Evolutionary conservation across 2,797 vertebrate genomes (phyloP), one percentile per base, ranked within the genome.

Genomic region (Phoxinus dragarum): DNA sequence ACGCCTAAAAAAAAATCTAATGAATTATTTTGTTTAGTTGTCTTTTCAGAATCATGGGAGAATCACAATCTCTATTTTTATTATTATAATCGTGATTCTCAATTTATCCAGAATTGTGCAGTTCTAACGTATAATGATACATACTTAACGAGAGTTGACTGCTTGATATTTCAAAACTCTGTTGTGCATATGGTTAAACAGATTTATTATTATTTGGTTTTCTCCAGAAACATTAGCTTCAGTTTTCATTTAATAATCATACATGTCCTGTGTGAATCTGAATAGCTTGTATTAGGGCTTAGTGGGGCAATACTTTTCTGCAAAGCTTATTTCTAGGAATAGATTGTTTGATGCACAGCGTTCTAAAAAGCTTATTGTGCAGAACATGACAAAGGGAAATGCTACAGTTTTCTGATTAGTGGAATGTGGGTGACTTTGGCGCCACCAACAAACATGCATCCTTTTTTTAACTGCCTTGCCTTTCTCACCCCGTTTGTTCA

Each of bases 371-470:
- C 6, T 54, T 61, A 0, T 23, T 36, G 69, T 64, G 74, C 69
- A 64, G 38, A 73, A 23, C 34, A 44, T 23, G 52, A 40, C 72
- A 19, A 42, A 44, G n/a, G 44, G 27, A 86, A 68, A 86, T 42
- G 8, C 3, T 81, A 27, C 23, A 69, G 9, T 72, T 49, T 78
- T 78, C 38, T 1, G 56, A 64, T 31, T 3, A n/a, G 47, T 44
- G 47, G 27, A 84, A 84, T 80, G 69, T 74, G 64, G 66, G 72
- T 59, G 73, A 49, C 52, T 8, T 17, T 38, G 27, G 19, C 31
- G 47, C 27, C 59, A 54, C 36, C 11, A 14, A 4, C 79, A 68
- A 75, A n/a, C 40, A 5, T 23, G 3, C 40, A 82, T 64, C 40
- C 44, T 10, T 38, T 59, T 81, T 54, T 21, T 19, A 0, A 56